phyloP scores from a whole-genome alignment of 2,888 invertebrate species.

The Leptinotarsa tumamoca region DNA sequence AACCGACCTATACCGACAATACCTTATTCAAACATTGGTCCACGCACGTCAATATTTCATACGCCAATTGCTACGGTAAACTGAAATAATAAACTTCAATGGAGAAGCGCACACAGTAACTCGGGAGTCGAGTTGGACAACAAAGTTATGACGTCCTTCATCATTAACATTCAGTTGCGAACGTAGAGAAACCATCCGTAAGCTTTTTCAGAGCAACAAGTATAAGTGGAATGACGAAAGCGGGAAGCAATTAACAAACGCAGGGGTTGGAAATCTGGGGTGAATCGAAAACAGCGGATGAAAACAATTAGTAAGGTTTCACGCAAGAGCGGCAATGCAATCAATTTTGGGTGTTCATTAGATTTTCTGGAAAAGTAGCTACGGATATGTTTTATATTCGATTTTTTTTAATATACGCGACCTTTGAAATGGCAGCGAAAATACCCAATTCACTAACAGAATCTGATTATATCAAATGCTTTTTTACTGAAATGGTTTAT shows the following conservation, averaged over 20 bases:
- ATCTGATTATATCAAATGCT: too few relatives aligned
- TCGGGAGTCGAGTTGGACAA: neutral
- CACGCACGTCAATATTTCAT: too few relatives aligned
- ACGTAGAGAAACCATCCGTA: neutral
- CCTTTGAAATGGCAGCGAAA: too few relatives aligned
- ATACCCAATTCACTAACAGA: too few relatives aligned
- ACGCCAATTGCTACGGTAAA: too few relatives aligned
- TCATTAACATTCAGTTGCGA: neutral
- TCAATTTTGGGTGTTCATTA: neutral
- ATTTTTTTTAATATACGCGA: neutral
- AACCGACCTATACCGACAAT: too few relatives aligned
- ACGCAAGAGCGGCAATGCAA: conserved; percentile 12
- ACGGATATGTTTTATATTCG: conserved; percentile 2
- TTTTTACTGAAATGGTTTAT: too few relatives aligned
- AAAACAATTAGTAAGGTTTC: conserved; percentile 7
- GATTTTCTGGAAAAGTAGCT: conserved; percentile 1
- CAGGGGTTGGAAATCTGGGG: conserved; percentile 14
- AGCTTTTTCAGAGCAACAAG: conserved; percentile 12
- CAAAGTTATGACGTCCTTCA: neutral
- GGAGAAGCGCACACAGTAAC: neutral
- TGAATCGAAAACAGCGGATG: conserved; percentile 21
- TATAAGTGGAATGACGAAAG: conserved; percentile 2
- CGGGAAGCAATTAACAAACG: conserved; percentile 16
- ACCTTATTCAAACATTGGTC: too few relatives aligned
- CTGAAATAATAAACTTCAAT: too few relatives aligned